These are phyloP conservation scores for Promerops cafer DNA, from an alignment of 2,113 vertebrate species.

Conservation along the genomic window DNA sequence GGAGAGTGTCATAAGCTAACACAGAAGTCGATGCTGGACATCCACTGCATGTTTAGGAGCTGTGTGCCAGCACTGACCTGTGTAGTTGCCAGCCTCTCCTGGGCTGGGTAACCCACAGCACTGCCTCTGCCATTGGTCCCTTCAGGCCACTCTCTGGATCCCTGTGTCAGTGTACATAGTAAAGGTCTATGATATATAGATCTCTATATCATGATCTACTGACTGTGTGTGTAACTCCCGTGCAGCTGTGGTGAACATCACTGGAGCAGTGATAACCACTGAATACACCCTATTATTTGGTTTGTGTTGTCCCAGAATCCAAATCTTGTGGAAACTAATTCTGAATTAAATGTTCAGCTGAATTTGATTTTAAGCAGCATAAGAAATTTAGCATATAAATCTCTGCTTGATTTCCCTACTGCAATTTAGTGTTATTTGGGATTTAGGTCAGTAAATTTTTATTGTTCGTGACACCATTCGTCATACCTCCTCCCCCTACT, in stretches of 20 bases:
- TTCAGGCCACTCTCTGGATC: background rate
- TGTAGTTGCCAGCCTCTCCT: background rate
- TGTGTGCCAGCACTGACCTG: background rate
- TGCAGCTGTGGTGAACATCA: background rate
- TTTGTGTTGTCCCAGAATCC: background rate
- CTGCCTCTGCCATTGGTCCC: background rate
- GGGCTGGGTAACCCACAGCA: background rate
- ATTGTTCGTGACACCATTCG: background rate
- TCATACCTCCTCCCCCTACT: background rate
- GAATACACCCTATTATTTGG: background rate
- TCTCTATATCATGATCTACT: background rate
- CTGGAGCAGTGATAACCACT: background rate
- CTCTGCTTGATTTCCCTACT: background rate
- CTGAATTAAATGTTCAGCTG: background rate
- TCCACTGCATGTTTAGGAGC: accelerated
- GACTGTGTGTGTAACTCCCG: no score
- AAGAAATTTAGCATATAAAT: background rate
- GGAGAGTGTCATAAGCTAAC: background rate
- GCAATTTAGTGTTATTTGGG: background rate
- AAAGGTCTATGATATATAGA: background rate
- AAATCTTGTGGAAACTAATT: background rate
- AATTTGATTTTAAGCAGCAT: background rate
- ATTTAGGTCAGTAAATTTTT: background rate
- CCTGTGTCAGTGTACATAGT: background rate
- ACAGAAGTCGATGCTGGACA: background rate